Base-by-base conservation (phyloP, 2,888 invertebrate genomes). In the Dicycla oo region DNA sequence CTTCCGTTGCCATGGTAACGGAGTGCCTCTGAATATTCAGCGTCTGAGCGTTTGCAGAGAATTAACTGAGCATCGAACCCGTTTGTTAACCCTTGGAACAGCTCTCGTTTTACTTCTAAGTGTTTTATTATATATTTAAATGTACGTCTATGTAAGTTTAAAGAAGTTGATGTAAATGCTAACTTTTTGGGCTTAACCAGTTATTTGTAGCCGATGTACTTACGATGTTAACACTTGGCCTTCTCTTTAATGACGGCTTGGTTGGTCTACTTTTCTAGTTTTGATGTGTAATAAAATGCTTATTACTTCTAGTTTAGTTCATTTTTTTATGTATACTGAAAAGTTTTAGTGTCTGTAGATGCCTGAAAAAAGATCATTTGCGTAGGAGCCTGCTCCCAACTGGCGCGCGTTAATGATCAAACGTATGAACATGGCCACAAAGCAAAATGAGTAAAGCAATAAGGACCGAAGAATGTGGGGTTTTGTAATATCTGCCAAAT, bases 1-100 rank as follows among this genome's bases (percentile, higher is more conserved):
- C 70, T 64, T 58, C 71, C 60, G 75, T 87, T 70, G 60, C 80
- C 69, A 86, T 80, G 58, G 78, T 47, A 80, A 81, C 87, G 67
- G 65, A 85, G 73, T 77, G 84, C 64, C 49, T 69, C 40, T 81
- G 80, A 86, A 83, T 81, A 86, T 83, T 81, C 77, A 87, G 69
- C 40, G 51, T 54, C 51, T 69, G 73, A 61, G 45, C 75, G 71
- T 79, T 83, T 78, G 81, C 73, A 51, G 65, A 64, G 70, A 83
- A 81, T 80, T 82, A 83, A 80, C 78, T 74, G 79, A 78, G 75
- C 80, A 80, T 72, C 82, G 69, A 65, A 76, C 60, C 57, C 60
- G 84, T 68, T 75, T 78, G 78, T 73, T 86, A 74, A 76, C 70
- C 65, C 65, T 80, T 26, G 45, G n/a, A 49, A 47, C 47, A 23